Conservation (phyloP, 2,888 invertebrate genomes). For the Meandrusa payeni region DNA sequence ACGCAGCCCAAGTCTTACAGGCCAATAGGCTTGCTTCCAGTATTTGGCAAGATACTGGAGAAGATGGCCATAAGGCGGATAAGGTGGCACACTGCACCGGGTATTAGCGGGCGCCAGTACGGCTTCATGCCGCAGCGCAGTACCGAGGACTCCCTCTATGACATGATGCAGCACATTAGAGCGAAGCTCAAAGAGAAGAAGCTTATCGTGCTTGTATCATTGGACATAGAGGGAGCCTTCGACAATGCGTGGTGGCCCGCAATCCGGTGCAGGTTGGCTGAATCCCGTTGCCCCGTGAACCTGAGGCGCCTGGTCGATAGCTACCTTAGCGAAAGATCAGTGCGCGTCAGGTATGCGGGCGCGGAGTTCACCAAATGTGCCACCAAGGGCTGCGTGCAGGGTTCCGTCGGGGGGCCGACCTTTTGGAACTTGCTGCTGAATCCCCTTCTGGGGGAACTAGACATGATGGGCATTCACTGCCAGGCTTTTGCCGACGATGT, state of each 20-base stretch:
- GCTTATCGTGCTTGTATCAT: constrained; percentile 18
- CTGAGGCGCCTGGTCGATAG: constrained; percentile 10
- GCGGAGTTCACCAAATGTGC: no score
- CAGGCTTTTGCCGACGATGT: no score
- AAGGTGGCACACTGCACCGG: neutral
- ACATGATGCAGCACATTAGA: constrained; percentile 3
- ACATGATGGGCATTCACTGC: no score
- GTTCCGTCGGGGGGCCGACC: no score
- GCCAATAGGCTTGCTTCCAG: no score
- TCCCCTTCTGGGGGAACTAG: no score
- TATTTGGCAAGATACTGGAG: neutral
- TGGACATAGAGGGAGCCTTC: constrained; percentile 27
- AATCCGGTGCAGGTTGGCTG: neutral
- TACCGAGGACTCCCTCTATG: constrained; percentile 14
- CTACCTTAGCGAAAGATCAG: constrained; percentile 23
- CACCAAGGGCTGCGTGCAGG: no score
- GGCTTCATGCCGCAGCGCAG: constrained; percentile 5
- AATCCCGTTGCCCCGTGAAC: neutral
- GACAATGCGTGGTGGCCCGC: constrained; percentile 23
- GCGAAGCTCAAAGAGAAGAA: neutral
- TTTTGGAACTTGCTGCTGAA: no score
- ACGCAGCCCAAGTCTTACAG: no score
- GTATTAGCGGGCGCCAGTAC: neutral
- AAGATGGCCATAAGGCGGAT: neutral
- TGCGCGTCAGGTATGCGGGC: no score